Conservation (phyloP, 2,888 invertebrate species). For the Neoaliturus tenellus region DNA sequence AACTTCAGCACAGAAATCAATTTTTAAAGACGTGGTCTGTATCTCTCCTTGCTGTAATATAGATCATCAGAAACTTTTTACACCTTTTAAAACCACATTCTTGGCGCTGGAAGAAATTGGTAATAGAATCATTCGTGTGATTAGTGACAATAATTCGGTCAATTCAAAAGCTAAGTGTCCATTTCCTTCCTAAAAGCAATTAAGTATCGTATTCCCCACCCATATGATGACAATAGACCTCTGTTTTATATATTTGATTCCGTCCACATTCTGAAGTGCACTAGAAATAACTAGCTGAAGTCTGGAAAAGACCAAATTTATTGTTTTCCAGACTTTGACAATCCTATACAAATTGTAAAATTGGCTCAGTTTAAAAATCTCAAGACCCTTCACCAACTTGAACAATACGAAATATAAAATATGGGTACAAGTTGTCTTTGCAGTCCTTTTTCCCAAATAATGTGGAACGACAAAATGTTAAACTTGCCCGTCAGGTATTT, state of each 20-base stretch:
- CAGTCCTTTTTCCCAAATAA: neutral
- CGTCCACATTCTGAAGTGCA: neutral
- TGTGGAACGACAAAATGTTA: slow-evolving; percentile 8
- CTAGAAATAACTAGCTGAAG: no score
- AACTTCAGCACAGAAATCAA: no score
- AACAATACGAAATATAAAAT: neutral
- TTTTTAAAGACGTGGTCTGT: no score
- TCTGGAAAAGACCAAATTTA: no score
- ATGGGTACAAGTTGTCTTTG: no score
- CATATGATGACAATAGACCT: neutral
- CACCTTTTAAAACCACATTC: no score
- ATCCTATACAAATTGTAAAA: neutral
- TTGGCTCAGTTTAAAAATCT: neutral
- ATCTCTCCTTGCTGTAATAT: no score
- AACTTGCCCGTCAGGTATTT: neutral
- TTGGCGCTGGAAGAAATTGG: neutral
- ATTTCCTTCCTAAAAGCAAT: neutral
- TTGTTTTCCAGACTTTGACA: neutral
- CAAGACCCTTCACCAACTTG: neutral
- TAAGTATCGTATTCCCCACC: neutral
- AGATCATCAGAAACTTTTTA: no score
- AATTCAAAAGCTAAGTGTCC: neutral
- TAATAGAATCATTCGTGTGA: neutral
- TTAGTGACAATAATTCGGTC: neutral
- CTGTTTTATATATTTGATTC: slow-evolving; percentile 20